Conservation (phyloP, 2,888 invertebrate species). For the Plusia festucae region DNA sequence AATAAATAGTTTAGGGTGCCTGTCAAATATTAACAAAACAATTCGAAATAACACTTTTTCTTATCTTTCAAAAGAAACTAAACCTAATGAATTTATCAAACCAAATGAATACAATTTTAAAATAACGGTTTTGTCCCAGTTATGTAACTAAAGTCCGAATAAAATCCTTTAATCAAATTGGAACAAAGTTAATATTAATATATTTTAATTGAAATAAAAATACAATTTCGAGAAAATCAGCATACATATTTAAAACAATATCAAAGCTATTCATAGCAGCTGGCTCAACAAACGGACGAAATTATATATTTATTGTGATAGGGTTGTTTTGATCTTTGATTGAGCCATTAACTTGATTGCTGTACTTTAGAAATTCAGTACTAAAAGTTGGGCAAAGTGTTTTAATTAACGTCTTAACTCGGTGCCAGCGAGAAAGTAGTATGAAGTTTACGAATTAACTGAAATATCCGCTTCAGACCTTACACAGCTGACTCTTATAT, state of each 20-base stretch:
- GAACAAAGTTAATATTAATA: slow-evolving; percentile 2
- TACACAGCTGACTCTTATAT: slow-evolving; percentile 74
- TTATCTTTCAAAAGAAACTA: too few species aligned
- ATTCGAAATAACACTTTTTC: too few species aligned
- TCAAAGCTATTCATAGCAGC: slow-evolving; percentile 61
- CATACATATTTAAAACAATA: slow-evolving; percentile 49
- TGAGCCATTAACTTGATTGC: slow-evolving; percentile 86
- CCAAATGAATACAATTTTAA: too few species aligned
- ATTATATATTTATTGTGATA: slow-evolving; percentile 81
- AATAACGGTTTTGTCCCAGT: too few species aligned
- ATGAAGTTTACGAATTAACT: slow-evolving; percentile 87
- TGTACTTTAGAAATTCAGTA: slow-evolving; percentile 86
- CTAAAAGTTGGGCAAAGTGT: slow-evolving; percentile 86
- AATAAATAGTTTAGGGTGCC: too few species aligned
- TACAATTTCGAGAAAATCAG: slow-evolving; percentile 40
- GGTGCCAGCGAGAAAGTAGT: slow-evolving; percentile 79
- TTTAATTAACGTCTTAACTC: slow-evolving; percentile 88
- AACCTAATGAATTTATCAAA: too few species aligned
- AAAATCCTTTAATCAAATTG: too few species aligned
- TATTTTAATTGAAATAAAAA: slow-evolving; percentile 7
- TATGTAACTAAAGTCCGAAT: too few species aligned
- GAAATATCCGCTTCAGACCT: slow-evolving; percentile 80
- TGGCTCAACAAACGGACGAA: slow-evolving; percentile 68
- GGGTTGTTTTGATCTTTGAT: slow-evolving; percentile 87
- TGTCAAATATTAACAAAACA: too few species aligned